Evolutionary conservation across 2,113 vertebrate genomes (phyloP).

Genomic region (Willisornis vidua): DNA sequence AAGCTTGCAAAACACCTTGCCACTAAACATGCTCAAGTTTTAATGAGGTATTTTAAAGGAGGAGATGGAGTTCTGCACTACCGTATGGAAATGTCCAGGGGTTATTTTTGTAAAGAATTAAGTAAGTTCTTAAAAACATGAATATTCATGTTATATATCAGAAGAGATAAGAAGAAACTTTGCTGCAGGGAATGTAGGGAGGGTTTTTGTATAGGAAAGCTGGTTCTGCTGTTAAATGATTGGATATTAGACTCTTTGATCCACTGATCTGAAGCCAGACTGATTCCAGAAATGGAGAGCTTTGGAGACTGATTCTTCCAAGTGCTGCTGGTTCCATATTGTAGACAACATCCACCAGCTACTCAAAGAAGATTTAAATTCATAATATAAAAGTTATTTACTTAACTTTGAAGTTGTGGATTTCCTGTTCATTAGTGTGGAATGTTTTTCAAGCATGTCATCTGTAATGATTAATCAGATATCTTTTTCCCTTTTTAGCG

Average conservation of each 20-base stretch:
- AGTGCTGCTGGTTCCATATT: background rate
- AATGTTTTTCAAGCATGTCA: background rate
- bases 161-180: background rate
- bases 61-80: background rate
- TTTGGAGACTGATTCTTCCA: background rate
- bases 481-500: background rate
- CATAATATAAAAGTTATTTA: background rate
- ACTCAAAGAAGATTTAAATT: background rate
- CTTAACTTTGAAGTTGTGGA: background rate
- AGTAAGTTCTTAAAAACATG: background rate
- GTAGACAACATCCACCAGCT: background rate
- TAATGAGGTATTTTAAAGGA: background rate
- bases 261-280: background rate
- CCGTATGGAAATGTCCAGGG: background rate
- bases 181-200: background rate
- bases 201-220: background rate
- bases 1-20: background rate
- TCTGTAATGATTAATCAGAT: background rate
- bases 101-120: background rate
- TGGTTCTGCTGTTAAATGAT: background rate
- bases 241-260: background rate
- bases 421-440: constrained; percentile 8
- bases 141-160: background rate
- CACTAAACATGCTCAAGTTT: background rate
- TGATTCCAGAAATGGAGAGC: background rate